phyloP scores from a whole-genome alignment of 2,888 invertebrate genomes.

The Campoplex capitator region DNA sequence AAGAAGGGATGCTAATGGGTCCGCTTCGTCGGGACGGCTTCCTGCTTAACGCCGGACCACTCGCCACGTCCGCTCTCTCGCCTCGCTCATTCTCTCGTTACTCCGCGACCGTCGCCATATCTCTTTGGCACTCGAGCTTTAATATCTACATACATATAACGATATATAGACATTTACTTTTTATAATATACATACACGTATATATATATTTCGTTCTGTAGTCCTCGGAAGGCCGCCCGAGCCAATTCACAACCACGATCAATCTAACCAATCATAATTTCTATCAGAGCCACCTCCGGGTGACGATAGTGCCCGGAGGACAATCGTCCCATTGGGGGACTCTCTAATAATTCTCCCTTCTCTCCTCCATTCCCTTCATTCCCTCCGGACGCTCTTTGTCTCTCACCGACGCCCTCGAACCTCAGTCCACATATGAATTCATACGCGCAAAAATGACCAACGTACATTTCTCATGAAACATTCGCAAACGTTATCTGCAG shows the following conservation, averaged over 20 bases:
- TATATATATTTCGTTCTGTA: neutral
- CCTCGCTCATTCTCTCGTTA: slow-evolving; percentile 69
- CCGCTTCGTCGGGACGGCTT: slow-evolving; percentile 87
- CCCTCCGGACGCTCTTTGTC: slow-evolving; percentile 68
- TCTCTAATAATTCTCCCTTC: slow-evolving; percentile 39
- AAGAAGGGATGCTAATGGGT: slow-evolving; percentile 86
- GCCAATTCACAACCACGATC: slow-evolving; percentile 74
- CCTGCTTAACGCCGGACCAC: slow-evolving; percentile 85
- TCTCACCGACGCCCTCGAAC: slow-evolving; percentile 69
- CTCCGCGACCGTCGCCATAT: slow-evolving; percentile 70
- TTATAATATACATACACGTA: neutral
- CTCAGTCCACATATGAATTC: slow-evolving; percentile 27
- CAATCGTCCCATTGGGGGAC: slow-evolving; percentile 75
- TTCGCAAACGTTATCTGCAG: neutral
- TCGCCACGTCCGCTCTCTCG: slow-evolving; percentile 80
- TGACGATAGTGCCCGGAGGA: slow-evolving; percentile 81
- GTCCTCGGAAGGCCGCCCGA: slow-evolving; percentile 52
- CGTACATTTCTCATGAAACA: neutral
- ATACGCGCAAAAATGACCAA: slow-evolving; percentile 52
- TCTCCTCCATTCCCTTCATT: slow-evolving; percentile 13
- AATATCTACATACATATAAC: neutral
- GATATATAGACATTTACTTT: neutral
- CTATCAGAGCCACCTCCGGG: slow-evolving; percentile 84
- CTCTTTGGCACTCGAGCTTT: slow-evolving; percentile 62
- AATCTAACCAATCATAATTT: slow-evolving; percentile 84